phyloP scores from a whole-genome alignment of 2,113 vertebrate genomes.

The Bucco capensis region DNA sequence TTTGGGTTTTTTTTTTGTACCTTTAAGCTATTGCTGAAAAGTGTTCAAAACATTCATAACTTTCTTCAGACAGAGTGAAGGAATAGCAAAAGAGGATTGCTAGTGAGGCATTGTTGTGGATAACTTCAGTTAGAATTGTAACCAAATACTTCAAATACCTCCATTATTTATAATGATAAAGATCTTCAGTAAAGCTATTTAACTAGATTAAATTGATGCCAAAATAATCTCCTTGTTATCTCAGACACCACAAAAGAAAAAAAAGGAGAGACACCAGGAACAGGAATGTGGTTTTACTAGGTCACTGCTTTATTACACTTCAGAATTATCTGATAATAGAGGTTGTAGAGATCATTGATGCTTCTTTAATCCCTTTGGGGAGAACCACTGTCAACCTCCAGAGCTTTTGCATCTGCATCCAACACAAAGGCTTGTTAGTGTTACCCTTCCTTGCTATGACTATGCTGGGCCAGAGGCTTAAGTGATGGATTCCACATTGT shows the following conservation, averaged over 20 bases:
- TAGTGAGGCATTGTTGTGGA: background rate
- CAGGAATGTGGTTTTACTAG: constrained; percentile 53
- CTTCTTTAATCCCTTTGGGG: constrained; percentile 9
- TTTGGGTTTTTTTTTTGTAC: background rate
- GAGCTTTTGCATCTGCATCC: background rate
- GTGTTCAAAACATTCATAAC: constrained; percentile 25
- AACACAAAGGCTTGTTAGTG: background rate
- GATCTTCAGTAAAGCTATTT: constrained; percentile 60
- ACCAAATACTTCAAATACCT: constrained; percentile 56
- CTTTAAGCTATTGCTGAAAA: constrained; percentile 18
- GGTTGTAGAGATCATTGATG: constrained; percentile 25
- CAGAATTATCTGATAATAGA: constrained; percentile 29
- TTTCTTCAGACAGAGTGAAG: background rate
- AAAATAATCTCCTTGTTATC: constrained; percentile 59
- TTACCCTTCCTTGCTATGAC: background rate
- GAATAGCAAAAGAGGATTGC: background rate
- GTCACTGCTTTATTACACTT: constrained; percentile 45
- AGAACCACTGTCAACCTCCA: background rate
- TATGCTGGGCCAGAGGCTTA: background rate
- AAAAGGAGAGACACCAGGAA: background rate
- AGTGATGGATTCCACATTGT: background rate
- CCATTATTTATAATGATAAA: constrained; percentile 57
- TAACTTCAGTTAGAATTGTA: constrained; percentile 32
- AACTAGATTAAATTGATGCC: constrained; percentile 60
- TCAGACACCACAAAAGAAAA: constrained; percentile 16